Evolutionary conservation across 2,888 invertebrate genomes (phyloP).

Genomic region (Aleiodes alternator): DNA sequence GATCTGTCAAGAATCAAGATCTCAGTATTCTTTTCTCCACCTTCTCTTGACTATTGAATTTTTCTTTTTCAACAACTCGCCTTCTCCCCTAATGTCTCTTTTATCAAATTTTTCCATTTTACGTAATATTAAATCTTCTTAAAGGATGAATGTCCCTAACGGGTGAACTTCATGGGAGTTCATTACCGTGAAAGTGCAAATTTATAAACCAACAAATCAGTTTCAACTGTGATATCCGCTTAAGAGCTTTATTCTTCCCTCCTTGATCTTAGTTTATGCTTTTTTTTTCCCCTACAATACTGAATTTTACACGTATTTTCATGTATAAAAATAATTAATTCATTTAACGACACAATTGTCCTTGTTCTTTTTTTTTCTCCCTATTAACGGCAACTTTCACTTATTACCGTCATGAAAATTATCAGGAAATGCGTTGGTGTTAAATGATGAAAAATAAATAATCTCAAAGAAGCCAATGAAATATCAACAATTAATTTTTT

Average conservation of each 20-base stretch:
- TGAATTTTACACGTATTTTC: too few species aligned
- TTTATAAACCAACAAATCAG: conserved; percentile 54
- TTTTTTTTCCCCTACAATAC: conserved; percentile 41
- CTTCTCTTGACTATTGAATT: neutral
- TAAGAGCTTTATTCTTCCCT: conserved; percentile 52
- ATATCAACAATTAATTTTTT: too few species aligned
- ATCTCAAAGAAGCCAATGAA: too few species aligned
- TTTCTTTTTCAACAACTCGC: neutral
- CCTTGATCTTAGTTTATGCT: conserved; percentile 58
- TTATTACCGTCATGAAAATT: neutral
- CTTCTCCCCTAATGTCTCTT: neutral
- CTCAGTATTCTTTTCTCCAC: neutral
- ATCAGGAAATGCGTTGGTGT: too few species aligned
- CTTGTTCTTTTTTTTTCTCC: conserved; percentile 7
- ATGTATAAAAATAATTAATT: neutral
- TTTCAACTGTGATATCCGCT: conserved; percentile 42
- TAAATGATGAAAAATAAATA: too few species aligned
- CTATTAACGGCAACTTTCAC: conserved; percentile 40
- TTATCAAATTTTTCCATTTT: neutral
- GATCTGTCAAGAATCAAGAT: conserved; percentile 26
- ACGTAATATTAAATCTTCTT: conserved; percentile 37
- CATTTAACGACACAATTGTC: conserved; percentile 14
- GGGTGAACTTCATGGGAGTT: conserved; percentile 45
- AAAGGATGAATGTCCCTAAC: conserved; percentile 37
- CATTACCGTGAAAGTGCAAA: conserved; percentile 61